Evolutionary conservation across 1,140 invertebrate genomes (phyloP), one percentile per base, ranked within the genome.

Genomic region (Lordiphosa collinella): DNA sequence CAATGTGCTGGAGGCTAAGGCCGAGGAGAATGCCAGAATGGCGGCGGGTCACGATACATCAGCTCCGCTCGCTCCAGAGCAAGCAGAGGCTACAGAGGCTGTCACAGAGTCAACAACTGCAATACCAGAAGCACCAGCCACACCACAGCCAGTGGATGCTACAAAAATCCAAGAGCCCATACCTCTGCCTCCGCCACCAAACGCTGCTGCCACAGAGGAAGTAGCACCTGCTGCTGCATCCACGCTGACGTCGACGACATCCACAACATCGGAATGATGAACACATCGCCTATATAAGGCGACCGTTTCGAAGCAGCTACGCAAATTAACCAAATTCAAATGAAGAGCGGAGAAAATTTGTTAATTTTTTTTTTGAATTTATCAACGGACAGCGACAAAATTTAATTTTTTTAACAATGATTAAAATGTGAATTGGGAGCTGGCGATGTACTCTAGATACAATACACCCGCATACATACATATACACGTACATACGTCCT

Each of bases 1-100:
- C 49, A 93, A 94, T 78, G 90, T 95, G 25, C 90, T 98, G 40
- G 97, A 98, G 86, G 91, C 91, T 34, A 93, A 93, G 88, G 92
- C 92, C 12, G 91, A 92, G 44, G 91, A 90, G 46, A 92, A 92
- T 13, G 88, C 73, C 18, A 68, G 62, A 10, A 22, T 12, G 25
- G 58, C 62, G 22, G 38, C 55, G 7, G 80, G 48, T 13, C 29
- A 35, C 13, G 46, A 44, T n/a, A 37, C 37, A 18, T 7, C 36
- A 14, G 32, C 34, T 11, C 7, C 31, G 11, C 9, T 32, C 10
- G 22, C 29, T 10, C 16, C 46, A 18, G 47, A 56, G 10, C 32
- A 46, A 22, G 4, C 52, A 32, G 41, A 47, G 8, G 36, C 35
- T 8, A 9, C 43, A n/a, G 68, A 61, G 2, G 32, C 46, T 31